Conservation (phyloP, 2,113 vertebrate species). For the Nothocercus nigrocapillus region DNA sequence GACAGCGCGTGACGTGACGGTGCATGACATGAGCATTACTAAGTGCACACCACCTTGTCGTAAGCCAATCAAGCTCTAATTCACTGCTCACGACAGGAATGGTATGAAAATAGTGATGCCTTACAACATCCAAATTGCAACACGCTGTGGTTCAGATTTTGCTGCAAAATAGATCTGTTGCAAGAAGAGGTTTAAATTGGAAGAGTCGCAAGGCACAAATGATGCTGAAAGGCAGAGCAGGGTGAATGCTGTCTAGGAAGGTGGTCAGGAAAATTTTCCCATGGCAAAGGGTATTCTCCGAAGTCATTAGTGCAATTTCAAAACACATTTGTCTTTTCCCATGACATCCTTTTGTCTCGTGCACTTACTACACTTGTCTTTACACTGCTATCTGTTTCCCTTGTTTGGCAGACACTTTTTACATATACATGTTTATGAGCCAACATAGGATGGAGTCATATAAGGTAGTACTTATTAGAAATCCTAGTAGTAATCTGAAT, state of each 20-base stretch:
- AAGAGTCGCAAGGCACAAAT: not conserved
- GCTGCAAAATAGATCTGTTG: not conserved
- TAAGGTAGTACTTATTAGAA: not conserved
- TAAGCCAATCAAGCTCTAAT: conserved; percentile 21
- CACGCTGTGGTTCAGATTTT: not conserved
- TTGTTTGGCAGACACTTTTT: not conserved
- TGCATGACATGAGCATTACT: conserved; percentile 51
- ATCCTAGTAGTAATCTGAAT: not conserved
- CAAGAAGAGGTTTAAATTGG: not conserved
- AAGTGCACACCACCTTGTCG: not conserved
- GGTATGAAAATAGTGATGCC: not conserved
- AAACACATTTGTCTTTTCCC: not conserved
- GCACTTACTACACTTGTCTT: not conserved
- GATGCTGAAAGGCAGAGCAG: not conserved
- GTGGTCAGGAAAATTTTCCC: not conserved
- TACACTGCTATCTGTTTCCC: fast-evolving
- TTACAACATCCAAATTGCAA: not conserved
- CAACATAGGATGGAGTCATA: not conserved
- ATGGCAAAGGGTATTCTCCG: not conserved
- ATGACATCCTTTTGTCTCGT: not conserved
- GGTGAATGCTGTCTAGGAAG: not conserved
- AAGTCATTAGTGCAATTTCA: not conserved
- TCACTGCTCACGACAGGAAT: not conserved
- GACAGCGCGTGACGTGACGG: conserved; percentile 45
- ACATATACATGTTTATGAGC: fast-evolving